Evolutionary conservation across 2,888 invertebrate species (phyloP), one percentile per base, ranked within the genome.

Genomic region (Himalopsyche kuldschensis): DNA sequence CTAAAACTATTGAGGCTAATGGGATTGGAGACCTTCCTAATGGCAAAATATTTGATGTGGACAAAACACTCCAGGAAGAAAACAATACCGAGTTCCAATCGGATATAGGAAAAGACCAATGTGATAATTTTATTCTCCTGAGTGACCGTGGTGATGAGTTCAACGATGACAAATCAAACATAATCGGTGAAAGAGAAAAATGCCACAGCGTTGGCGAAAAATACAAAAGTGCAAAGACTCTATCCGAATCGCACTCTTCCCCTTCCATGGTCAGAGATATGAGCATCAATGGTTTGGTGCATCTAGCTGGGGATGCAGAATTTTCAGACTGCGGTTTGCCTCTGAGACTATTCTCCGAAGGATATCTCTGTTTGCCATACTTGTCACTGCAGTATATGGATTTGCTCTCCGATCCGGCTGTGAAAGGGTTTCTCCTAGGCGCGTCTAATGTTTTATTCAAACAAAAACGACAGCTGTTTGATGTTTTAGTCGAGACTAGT

Each of bases 391-490:
- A 98, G 87, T 98, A 98, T 89, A 94, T 99, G 91, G 99, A 99
- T 91, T 91, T 98, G 82, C 90, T 99, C 81, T 95, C 95, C 79
- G 97, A 98, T 89, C 93, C 96, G 4, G 96, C 96, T 87, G 97
- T 98, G 8, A 92, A 95, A 85, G 96, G 96, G 35, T 96, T 96
- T 90, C 93, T 98, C 75, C 96, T 98, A 84, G 99, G 99, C 55
- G 99, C 99, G n/a, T 99, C 99, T 20, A 99, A 99, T 91, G 96
- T 98, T n/a, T 92, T 99, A 48, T 99, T 99, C 89, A 97, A 97
- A 89, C 99, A 99, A 89, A 98, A 98, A 88, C 94, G 96, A 85
- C 96, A 98, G 88, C 90, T 98, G 79, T 96, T 97, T 85, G 99
- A 99, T 90, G 97, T 98, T 24, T 90, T 99, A 81, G 94, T 99